Conservation (phyloP, 2,888 invertebrate genomes). For the Mycalesis mineus region DNA sequence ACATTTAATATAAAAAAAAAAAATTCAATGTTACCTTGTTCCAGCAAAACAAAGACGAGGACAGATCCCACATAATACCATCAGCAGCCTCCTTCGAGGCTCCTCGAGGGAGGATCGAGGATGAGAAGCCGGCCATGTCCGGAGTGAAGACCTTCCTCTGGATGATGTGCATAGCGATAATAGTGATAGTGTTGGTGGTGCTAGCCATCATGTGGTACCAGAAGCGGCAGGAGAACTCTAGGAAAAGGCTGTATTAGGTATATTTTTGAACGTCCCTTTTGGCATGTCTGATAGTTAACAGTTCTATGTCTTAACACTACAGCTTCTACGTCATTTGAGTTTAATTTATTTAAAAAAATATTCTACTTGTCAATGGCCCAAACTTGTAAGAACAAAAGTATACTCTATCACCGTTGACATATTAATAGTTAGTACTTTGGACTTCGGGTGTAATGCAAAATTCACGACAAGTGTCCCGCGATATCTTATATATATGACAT, state of each 20-base stretch:
- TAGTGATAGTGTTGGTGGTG: constrained; percentile 88
- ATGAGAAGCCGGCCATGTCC: constrained; percentile 91
- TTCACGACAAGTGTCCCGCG: no score
- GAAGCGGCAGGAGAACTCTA: constrained; percentile 91
- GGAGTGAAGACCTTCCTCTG: constrained; percentile 94
- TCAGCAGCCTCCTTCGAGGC: constrained; percentile 93
- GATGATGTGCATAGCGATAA: constrained; percentile 89
- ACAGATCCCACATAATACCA: constrained; percentile 90
- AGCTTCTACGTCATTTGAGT: no score
- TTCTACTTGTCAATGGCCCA: no score
- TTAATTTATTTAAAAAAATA: no score
- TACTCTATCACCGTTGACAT: no score
- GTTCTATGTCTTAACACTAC: no score
- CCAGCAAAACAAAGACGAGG: constrained; percentile 81
- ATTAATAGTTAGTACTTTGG: no score
- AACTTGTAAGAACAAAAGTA: no score
- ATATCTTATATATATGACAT: no score
- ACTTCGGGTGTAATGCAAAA: no score
- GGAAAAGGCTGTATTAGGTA: constrained; percentile 85
- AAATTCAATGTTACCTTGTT: constrained; percentile 29
- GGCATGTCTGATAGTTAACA: background rate
- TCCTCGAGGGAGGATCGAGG: constrained; percentile 93
- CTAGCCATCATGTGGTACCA: constrained; percentile 96
- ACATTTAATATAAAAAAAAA: no score
- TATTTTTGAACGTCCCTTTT: background rate